Conservation (phyloP, 2,797 vertebrate genomes). For the Protosalanx chinensis region DNA sequence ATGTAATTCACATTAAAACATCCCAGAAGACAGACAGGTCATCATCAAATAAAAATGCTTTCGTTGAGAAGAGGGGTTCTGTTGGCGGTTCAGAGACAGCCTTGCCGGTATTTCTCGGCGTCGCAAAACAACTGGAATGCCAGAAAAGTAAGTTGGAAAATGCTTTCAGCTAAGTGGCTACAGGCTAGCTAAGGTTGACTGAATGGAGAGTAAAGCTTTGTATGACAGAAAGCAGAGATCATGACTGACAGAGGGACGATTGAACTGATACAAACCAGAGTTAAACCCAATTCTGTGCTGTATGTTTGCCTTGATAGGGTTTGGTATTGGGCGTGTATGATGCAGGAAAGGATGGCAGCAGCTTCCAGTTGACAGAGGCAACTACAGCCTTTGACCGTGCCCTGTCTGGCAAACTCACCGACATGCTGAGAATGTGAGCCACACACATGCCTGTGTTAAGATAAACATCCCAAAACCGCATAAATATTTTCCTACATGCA, state of each 20-base stretch:
- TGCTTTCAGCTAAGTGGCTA: not conserved
- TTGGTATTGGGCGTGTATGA: slow-evolving; percentile 89
- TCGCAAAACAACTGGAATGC: slow-evolving; percentile 51
- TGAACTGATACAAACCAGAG: too few species aligned
- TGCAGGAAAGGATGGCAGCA: slow-evolving; percentile 69
- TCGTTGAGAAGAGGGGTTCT: slow-evolving; percentile 52
- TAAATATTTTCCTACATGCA: too few species aligned
- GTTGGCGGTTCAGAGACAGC: slow-evolving; percentile 33
- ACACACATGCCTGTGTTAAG: not conserved
- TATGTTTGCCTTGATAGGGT: slow-evolving; percentile 69
- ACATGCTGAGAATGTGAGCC: slow-evolving; percentile 84
- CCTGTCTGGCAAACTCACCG: slow-evolving; percentile 83
- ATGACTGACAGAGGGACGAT: not conserved
- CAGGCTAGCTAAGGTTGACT: not conserved
- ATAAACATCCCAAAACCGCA: not conserved
- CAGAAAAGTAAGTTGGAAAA: slow-evolving; percentile 66
- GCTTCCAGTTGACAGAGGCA: slow-evolving; percentile 75
- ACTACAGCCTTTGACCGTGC: slow-evolving; percentile 79
- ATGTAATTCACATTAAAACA: slow-evolving; percentile 29
- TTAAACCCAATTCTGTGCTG: not conserved
- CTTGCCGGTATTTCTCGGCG: slow-evolving; percentile 58
- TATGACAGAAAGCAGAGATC: not conserved
- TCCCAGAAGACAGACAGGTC: slow-evolving; percentile 1
- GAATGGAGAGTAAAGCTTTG: not conserved
- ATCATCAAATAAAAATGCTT: slow-evolving; percentile 56